Conservation (phyloP, 2,888 invertebrate genomes). For the Malacosoma neustria region DNA sequence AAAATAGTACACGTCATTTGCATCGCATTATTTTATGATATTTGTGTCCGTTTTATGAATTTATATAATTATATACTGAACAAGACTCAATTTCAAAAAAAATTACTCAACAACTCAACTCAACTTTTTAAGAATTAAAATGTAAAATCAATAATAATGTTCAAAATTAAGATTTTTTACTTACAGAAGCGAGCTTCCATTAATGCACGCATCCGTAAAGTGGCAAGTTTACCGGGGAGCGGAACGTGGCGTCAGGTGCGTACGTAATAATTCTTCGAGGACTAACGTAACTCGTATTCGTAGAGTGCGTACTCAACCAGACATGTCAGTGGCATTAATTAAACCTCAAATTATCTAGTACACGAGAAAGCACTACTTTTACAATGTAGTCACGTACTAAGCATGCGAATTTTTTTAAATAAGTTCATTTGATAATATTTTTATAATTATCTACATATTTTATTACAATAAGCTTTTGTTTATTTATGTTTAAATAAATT, state of each 20-base stretch:
- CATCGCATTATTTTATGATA: too few species aligned
- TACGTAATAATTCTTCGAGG: conserved; percentile 30
- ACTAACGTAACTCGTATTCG: conserved; percentile 19
- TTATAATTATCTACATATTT: not conserved
- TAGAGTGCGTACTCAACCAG: conserved; percentile 13
- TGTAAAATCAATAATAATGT: too few species aligned
- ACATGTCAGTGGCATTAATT: conserved; percentile 15
- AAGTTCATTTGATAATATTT: not conserved
- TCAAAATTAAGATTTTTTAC: too few species aligned
- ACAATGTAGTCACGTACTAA: not conserved
- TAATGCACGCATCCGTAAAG: conserved; percentile 25
- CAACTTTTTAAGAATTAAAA: too few species aligned
- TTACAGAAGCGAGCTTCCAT: conserved; percentile 11
- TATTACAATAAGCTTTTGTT: not conserved
- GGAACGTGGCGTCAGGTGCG: conserved; percentile 29
- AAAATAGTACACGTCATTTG: too few species aligned
- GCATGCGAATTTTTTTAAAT: not conserved
- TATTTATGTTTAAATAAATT: not conserved
- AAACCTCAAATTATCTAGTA: conserved; percentile 2
- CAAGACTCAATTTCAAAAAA: too few species aligned
- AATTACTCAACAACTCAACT: too few species aligned
- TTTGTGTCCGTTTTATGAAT: too few species aligned
- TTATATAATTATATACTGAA: too few species aligned
- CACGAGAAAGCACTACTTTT: not conserved
- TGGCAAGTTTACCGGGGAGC: conserved; percentile 25